phyloP scores from a whole-genome alignment of 2,888 invertebrate species.

The Coelinius sp. region DNA sequence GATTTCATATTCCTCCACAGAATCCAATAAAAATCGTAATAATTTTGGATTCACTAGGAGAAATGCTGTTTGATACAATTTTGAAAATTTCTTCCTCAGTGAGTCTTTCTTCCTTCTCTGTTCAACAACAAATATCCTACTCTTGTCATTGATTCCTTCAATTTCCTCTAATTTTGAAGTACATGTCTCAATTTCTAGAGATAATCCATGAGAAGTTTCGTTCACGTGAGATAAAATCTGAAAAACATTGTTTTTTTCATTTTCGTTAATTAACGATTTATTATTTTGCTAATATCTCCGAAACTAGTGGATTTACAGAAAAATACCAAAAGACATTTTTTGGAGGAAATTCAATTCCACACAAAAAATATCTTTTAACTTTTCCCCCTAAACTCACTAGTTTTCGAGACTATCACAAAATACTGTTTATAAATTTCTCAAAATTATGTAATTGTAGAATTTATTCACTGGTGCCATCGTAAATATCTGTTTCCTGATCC shows the following conservation, averaged over 20 bases:
- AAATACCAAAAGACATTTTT: not conserved
- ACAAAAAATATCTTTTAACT: not conserved
- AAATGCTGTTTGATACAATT: slow-evolving; percentile 39
- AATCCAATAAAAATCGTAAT: slow-evolving; percentile 45
- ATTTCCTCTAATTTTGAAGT: slow-evolving; percentile 15
- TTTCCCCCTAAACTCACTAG: not conserved
- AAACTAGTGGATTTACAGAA: not conserved
- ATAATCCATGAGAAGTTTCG: slow-evolving; percentile 41
- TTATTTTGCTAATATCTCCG: not conserved
- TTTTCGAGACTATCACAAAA: not conserved
- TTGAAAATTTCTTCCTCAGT: slow-evolving; percentile 41
- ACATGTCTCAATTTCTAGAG: slow-evolving; percentile 31
- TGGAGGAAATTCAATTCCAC: not conserved
- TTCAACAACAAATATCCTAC: slow-evolving; percentile 33
- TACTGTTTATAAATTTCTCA: too few relatives aligned
- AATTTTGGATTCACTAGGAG: slow-evolving; percentile 44
- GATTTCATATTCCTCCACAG: slow-evolving; percentile 32
- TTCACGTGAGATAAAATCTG: slow-evolving; percentile 50
- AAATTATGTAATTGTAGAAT: too few relatives aligned
- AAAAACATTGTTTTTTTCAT: not conserved
- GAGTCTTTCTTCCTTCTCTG: slow-evolving; percentile 38
- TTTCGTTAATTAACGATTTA: too few relatives aligned
- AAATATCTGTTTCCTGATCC: slow-evolving; percentile 40
- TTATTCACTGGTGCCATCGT: slow-evolving; percentile 42
- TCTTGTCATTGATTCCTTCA: slow-evolving; percentile 23